Base-by-base conservation (phyloP, 2,888 invertebrate genomes). In the Euphydryas editha region DNA sequence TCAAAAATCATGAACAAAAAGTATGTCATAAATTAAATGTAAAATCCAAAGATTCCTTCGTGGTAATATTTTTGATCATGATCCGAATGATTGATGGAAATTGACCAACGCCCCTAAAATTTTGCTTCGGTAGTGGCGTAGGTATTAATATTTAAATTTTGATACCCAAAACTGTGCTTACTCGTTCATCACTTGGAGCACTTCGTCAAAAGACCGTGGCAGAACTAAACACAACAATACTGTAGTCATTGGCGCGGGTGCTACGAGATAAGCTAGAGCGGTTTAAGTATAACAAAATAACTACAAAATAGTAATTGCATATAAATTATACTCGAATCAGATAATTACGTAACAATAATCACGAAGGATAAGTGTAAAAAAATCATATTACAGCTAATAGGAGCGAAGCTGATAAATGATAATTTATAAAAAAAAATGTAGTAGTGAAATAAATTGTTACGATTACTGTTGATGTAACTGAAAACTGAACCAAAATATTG, bases 161-260 rank as follows among this genome's bases (percentile, higher is more conserved):
- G 77, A 75, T 78, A 72, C 63, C 72, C 69, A 75, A 74, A 73
- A 73, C 73, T 69, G 73, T 69, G 72, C 70, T 73, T 69, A 73
- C 69, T 71, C 71, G 72, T 71, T 71, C 69, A 72, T 72, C 72
- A 72, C 72, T 73, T 73, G 72, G 69, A 68, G 66, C 69, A 75
- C 72, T 73, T 70, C 71, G 71, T 75, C 73, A 73, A 75, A 75
- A 75, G 75, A 75, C 75, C 72, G 71, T 67, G 65, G 68, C 69
- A 72, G 70, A 71, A 73, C 71, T 68, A 72, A 73, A 75, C 73
- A 73, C 67, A 73, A 74, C 72, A 75, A 72, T 73, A 71, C 65
- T 71, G 72, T 73, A 67, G 65, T 67, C 68, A 65, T 63, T 67
- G 65, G 13, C 36, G 51, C 51, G 59, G 71, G 71, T 65, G 21